A percentile compares a stretch with the other conserved stretches of the same genome.
phyloP scores from a whole-genome alignment of 2,888 invertebrate genomes.

The Eueremaeus valkanovi region DNA sequence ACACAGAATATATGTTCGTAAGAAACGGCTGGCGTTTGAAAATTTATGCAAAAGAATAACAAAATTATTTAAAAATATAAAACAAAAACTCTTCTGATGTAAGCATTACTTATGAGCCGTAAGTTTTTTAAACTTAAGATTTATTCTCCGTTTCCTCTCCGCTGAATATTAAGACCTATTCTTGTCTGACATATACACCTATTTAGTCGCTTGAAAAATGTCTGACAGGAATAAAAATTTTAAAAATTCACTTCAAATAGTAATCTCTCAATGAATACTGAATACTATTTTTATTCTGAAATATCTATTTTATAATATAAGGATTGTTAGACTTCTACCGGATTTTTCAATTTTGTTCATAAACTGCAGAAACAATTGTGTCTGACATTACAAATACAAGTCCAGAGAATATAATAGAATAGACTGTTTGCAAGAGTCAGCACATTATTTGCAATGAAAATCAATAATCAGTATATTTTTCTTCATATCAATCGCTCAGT shows the following conservation, averaged over 20 bases:
- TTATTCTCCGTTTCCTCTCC: background rate
- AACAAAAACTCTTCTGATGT: background rate
- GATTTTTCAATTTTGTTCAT: too few species aligned
- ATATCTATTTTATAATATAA: too few species aligned
- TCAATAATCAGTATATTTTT: slow-evolving; percentile 19
- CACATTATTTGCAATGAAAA: slow-evolving; percentile 15
- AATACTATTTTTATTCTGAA: too few species aligned
- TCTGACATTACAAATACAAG: background rate
- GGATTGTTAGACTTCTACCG: too few species aligned
- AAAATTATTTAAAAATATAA: background rate
- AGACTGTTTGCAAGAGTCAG: background rate
- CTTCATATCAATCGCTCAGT: background rate
- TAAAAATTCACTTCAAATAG: background rate
- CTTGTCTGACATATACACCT: slow-evolving; percentile 3
- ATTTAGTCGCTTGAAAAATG: background rate
- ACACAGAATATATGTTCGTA: background rate
- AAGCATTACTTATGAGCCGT: background rate
- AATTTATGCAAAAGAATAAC: background rate
- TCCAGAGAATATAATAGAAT: too few species aligned
- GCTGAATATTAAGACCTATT: background rate
- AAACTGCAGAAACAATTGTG: too few species aligned
- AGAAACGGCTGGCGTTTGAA: background rate
- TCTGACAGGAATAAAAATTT: background rate
- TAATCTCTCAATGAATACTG: too few species aligned
- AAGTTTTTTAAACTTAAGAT: background rate